phyloP scores from a whole-genome alignment of 2,797 vertebrate genomes.

The Cottoperca gobio region DNA sequence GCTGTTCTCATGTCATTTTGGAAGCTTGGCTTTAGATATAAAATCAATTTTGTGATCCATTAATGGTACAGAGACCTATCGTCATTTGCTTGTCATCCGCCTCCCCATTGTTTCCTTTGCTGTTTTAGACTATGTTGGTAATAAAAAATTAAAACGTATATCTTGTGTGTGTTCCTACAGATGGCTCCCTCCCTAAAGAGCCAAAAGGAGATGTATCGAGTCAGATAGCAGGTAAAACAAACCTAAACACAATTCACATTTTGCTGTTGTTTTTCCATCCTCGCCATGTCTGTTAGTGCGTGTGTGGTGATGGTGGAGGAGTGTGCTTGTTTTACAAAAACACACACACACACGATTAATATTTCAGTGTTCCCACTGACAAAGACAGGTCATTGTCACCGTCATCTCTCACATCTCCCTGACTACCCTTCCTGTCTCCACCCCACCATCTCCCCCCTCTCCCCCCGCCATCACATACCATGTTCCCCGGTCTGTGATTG shows the following conservation, averaged over 20 bases:
- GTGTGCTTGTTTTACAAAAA: not conserved
- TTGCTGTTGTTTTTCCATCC: not conserved
- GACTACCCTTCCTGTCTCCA: not conserved
- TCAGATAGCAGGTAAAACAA: conserved; percentile 79
- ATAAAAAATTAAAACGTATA: not conserved
- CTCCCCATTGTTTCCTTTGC: not conserved
- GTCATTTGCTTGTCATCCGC: not conserved
- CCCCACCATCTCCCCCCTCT: not conserved
- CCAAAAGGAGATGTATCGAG: conserved; percentile 81
- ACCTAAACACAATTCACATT: not conserved
- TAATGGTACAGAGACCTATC: not conserved
- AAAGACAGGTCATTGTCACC: conserved; percentile 48
- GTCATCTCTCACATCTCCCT: conserved; percentile 40
- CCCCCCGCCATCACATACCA: conserved; percentile 3
- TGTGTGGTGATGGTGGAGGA: not conserved
- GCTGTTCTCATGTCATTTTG: not conserved
- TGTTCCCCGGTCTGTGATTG: conserved; percentile 21
- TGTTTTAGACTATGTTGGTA: conserved; percentile 13
- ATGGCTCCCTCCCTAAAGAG: conserved; percentile 82
- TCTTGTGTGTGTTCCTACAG: conserved; percentile 54
- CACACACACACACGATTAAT: conserved; percentile 14
- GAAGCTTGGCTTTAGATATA: not conserved
- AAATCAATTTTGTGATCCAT: not conserved
- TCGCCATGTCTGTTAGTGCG: not conserved
- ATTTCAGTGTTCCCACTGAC: conserved; percentile 52